Conservation (phyloP, 1,140 invertebrate genomes). For the Drosophila parvula region DNA sequence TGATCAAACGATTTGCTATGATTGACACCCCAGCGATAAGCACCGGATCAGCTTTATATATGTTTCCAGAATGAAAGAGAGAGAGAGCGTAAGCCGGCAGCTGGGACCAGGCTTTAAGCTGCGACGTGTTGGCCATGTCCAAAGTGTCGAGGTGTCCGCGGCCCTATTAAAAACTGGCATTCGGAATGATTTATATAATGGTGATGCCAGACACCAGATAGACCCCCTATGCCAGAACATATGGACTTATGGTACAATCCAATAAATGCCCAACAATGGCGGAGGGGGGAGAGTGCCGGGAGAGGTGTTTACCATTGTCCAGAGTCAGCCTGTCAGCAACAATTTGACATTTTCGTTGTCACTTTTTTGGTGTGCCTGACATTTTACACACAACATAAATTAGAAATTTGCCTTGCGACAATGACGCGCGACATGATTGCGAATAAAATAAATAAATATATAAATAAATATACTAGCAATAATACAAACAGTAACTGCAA, state of each 20-base stretch:
- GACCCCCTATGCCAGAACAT: slow-evolving; percentile 40
- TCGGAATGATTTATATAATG: slow-evolving; percentile 80
- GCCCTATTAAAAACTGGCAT: slow-evolving; percentile 77
- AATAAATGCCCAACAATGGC: background rate
- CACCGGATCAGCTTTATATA: slow-evolving; percentile 30
- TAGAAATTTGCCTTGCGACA: slow-evolving; percentile 55
- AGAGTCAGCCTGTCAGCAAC: slow-evolving; percentile 62
- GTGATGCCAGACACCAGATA: slow-evolving; percentile 65
- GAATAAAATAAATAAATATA: slow-evolving; percentile 53
- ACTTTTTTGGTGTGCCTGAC: slow-evolving; percentile 69
- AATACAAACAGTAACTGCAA: slow-evolving; percentile 22
- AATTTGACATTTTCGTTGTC: slow-evolving; percentile 78
- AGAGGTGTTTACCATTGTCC: slow-evolving; percentile 52
- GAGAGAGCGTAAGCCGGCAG: slow-evolving; percentile 63
- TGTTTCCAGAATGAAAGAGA: background rate
- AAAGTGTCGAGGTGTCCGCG: slow-evolving; percentile 68
- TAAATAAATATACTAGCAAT: slow-evolving; percentile 11
- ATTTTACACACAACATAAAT: slow-evolving; percentile 80
- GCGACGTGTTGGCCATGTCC: slow-evolving; percentile 68
- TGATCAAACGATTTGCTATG: slow-evolving; percentile 21
- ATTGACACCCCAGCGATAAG: slow-evolving; percentile 63
- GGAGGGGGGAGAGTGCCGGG: background rate
- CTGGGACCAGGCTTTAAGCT: slow-evolving; percentile 31
- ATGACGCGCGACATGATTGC: slow-evolving; percentile 39
- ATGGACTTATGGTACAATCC: background rate